Evolutionary conservation across 2,113 vertebrate genomes (phyloP), one percentile per base, ranked within the genome.

Genomic region (Phasianus colchicus): DNA sequence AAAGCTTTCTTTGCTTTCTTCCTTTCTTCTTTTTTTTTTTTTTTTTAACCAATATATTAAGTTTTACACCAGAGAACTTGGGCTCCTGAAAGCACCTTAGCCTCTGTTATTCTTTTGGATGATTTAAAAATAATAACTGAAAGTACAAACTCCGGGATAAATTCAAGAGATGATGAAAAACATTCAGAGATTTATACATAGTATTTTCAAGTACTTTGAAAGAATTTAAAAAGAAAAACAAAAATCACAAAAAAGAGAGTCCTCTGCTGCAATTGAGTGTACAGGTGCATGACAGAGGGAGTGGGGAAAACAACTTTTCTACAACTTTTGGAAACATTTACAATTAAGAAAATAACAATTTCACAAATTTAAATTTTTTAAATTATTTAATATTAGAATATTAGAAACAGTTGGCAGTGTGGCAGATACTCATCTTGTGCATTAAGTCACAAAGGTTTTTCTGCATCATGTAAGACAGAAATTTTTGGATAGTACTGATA

Each of bases 281-380:
- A 30, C 2, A 1, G 20, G 7, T 40, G 22, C 7, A 2, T 36
- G n/a, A 54, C 4, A 15, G 57, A 57, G 2, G 8, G 5, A 57
- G 6, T n/a, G 40, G 8, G n/a, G 22, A 93, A 66, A 13, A 21
- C 32, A 73, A 10, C 5, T 27, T 3, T 76, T 83, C 25, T 54
- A 19, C 3, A 54, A 18, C 6, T 42, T 86, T 81, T 83, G 16
- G 8, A 67, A 80, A 54, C 50, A 60, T 74, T 80, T 66, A 24
- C 6, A 57, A 38, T 29, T 1, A 34, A 90, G 60, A 88, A 84
- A 86, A 27, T 5, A 2, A 30, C 27, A 32, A 3, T 47, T 92
- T 86, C 47, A 77, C 40, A 61, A 47, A 67, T 69, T 7, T 52
- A 72, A 93, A 36, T 43, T 7, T 34, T n/a, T 89, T 55, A 69